These are phyloP conservation scores for Zaprionus ornatus DNA, from an alignment of 1,140 invertebrate genomes.

Conservation along the genomic window DNA sequence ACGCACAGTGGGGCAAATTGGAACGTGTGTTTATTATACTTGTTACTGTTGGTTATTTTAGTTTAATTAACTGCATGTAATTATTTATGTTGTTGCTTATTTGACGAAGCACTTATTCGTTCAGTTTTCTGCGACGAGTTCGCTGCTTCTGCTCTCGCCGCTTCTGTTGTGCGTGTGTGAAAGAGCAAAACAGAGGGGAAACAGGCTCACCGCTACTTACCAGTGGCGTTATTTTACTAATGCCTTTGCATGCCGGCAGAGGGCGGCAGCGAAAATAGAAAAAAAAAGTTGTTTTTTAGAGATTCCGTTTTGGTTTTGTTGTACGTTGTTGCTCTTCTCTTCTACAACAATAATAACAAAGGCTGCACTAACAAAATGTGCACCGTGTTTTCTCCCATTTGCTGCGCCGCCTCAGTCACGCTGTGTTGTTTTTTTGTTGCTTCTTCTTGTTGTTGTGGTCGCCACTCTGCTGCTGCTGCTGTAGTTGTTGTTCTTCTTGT, in stretches of 20 bases:
- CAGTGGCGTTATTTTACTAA: constrained; percentile 22
- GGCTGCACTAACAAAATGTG: constrained; percentile 9
- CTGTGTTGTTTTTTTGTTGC: constrained; percentile 17
- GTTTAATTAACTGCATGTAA: neutral
- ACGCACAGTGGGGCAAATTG: neutral
- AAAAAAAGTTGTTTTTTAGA: constrained; percentile 14
- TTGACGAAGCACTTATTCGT: neutral
- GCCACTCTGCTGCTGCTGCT: constrained; percentile 15
- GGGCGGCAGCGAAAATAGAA: neutral
- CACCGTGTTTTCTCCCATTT: constrained; percentile 43
- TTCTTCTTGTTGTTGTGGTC: constrained; percentile 22
- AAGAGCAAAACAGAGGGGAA: neutral
- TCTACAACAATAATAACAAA: constrained; percentile 4
- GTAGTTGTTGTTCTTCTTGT: constrained; percentile 18
- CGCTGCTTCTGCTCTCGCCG: neutral
- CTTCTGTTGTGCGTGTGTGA: neutral
- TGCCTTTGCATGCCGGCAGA: constrained; percentile 15
- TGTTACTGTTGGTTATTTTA: neutral
- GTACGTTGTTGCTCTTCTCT: constrained; percentile 4
- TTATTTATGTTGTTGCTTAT: neutral
- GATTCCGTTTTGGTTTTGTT: constrained; percentile 27
- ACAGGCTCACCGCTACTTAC: constrained; percentile 14
- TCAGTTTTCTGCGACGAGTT: neutral
- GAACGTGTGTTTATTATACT: neutral
- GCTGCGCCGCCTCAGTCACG: constrained; percentile 11